Base-by-base conservation (phyloP, 1,140 invertebrate genomes). In the Yoshiicerus persimilis region DNA sequence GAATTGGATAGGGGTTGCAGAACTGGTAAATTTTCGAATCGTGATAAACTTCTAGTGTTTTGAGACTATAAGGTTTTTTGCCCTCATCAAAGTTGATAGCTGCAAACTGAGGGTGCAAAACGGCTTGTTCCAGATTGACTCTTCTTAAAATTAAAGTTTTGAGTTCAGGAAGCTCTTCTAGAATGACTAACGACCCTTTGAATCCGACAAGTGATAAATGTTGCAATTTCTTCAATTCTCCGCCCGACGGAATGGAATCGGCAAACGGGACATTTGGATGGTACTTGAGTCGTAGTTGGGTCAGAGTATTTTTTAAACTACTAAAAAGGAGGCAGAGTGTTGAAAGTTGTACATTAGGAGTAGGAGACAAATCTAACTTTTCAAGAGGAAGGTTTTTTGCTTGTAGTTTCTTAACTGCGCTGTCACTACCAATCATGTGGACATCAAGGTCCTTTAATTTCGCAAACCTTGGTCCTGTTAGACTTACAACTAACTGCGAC, bases 141-240 rank as follows among this genome's bases (percentile, higher is more conserved):
- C 84, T 23, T 47, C 38, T 30, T 27, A 84, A 47, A 47, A 41
- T 47, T 36, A 84, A 47, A 23, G 38, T 27, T 47, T 56, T 84
- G 16, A 84, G 41, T 47, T 84, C 32, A n/a, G 83, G 41, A 47
- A 84, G 41, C 30, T 56, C 23, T 27, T 56, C 83, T 16, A 84
- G 16, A 47, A 84, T 47, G 41, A 84, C 38, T 84, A 84, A 84
- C 27, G 83, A 47, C 56, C 83, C 83, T 84, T 84, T 84, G 27
- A 27, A 84, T 23, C 83, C 83, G 1, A 86, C 62, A 9, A 86
- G 41, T 9, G 84, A 56, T 25, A 86, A 64, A 36, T 86, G 10
- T 30, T 64, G 27, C 25, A 86, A 66, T 62, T 86, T 86, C 27
- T 64, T 66, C 20, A 86, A 56, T 27, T 84, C 41, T 1, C 39